Evolutionary conservation across 1,140 invertebrate species (phyloP).

Genomic region (Aphis gossypii): DNA sequence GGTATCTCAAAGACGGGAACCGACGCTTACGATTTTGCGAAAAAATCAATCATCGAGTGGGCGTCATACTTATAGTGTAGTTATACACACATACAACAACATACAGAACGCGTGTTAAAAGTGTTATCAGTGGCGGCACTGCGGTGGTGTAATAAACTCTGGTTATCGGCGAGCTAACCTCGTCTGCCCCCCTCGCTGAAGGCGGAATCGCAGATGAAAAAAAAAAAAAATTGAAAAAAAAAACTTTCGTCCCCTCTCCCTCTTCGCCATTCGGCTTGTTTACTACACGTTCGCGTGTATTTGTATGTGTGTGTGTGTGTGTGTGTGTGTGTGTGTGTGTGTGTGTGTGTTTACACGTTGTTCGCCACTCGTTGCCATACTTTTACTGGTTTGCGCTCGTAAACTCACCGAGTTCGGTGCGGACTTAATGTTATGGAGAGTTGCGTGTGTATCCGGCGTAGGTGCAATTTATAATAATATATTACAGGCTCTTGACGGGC

Average conservation of each 20-base stretch:
- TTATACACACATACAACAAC: not conserved
- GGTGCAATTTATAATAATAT: not conserved
- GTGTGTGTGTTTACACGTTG: not conserved
- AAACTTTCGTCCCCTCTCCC: not conserved
- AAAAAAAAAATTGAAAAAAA: not conserved
- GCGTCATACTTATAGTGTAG: not conserved
- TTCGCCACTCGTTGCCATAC: not conserved
- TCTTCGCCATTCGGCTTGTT: not conserved
- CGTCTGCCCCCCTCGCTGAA: not conserved
- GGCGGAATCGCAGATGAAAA: not conserved
- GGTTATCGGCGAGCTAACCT: not conserved
- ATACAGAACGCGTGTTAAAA: not conserved
- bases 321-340: not conserved
- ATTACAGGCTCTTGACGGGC: not conserved
- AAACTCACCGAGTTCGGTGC: not conserved
- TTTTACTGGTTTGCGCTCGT: slow-evolving; percentile 5
- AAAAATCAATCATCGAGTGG: not conserved
- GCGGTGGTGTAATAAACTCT: slow-evolving; percentile 14
- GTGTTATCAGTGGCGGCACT: not conserved
- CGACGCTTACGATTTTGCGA: not conserved
- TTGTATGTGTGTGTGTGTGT: not conserved
- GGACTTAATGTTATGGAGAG: not conserved
- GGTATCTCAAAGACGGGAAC: not conserved
- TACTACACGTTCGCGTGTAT: not conserved
- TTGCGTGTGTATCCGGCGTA: not conserved